Evolutionary conservation across 2,797 vertebrate species (phyloP), one percentile per base, ranked within the genome.

Genomic region (Bufotes viridis): DNA sequence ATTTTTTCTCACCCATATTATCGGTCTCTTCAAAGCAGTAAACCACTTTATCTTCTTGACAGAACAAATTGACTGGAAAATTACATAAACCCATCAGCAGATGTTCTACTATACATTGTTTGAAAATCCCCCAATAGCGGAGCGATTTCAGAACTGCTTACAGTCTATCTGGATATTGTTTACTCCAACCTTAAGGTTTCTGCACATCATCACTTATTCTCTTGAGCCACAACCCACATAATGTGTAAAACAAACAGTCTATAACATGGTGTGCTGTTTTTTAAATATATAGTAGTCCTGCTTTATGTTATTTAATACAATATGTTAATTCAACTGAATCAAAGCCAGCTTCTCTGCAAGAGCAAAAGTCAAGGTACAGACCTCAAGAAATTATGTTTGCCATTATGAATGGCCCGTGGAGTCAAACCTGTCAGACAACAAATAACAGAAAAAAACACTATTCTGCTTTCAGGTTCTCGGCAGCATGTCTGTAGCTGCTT

Each of bases 41-140:
- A 94, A 95, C 94, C 94, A 93, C 93, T 95, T 95, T 94, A 94
- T 96, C 94, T 95, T 95, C 92, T 91, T 95, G 95, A 96, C 95
- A 96, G 95, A 94, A 93, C 91, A 95, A 95, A 95, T 95, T 95
- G 94, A 95, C 93, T 95, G 94, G 95, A 96, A 96, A 95, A 96
- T 95, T 94, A 93, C 93, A 94, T 94, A 95, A 93, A 93, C 92
- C 93, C 92, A 91, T 94, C 92, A 95, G 93, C 95, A 95, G 95
- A 95, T 96, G 94, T 95, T 95, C 93, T 93, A 94, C 93, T 92
- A 93, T 90, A 94, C 91, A 93, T 93, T 94, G 92, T 93, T 94
- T 95, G 91, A 92, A 91, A 95, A 94, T 94, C 93, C 93, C 93
- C 90, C 93, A 86, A 87, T 91, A 93, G 89, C 91, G 91, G 76